These are phyloP conservation scores for Microplitis mediator DNA, from an alignment of 1,140 invertebrate species.

Conservation along the genomic window DNA sequence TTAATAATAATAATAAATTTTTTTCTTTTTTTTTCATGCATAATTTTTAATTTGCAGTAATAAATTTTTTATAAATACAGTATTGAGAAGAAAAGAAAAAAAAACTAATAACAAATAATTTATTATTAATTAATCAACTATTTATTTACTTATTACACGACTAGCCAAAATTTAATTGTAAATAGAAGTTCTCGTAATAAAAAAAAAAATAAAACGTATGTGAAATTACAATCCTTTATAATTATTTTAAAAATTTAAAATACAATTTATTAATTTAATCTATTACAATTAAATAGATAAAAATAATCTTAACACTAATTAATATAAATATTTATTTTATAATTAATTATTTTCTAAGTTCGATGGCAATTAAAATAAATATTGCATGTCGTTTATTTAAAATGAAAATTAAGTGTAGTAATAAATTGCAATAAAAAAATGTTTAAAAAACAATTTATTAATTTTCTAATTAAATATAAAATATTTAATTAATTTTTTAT, in stretches of 20 bases:
- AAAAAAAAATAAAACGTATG: conserved; percentile 38
- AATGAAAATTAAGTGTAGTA: too few relatives aligned
- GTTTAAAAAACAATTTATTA: too few relatives aligned
- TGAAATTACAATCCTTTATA: conserved; percentile 20
- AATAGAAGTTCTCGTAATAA: conserved; percentile 58
- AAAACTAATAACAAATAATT: conserved; percentile 34
- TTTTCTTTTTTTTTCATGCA: conserved; percentile 26
- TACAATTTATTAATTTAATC: conserved; percentile 2
- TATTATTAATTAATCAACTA: conserved; percentile 23
- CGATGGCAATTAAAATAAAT: too few relatives aligned
- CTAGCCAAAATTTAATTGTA: conserved; percentile 55
- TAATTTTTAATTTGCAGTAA: conserved; percentile 15
- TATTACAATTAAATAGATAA: too few relatives aligned
- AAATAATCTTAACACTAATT: too few relatives aligned
- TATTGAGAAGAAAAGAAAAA: conserved; percentile 48
- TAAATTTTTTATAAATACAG: conserved; percentile 38
- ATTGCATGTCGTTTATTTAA: too few relatives aligned
- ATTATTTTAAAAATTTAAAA: not conserved
- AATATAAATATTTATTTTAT: too few relatives aligned
- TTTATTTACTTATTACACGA: conserved; percentile 45
- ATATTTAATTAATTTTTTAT: too few relatives aligned
- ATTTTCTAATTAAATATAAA: too few relatives aligned
- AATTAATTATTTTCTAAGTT: too few relatives aligned
- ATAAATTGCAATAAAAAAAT: too few relatives aligned
- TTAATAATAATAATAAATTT: conserved; percentile 6